Evolutionary conservation across 2,113 vertebrate genomes (phyloP).

Genomic region (Illadopsis cleaveri): DNA sequence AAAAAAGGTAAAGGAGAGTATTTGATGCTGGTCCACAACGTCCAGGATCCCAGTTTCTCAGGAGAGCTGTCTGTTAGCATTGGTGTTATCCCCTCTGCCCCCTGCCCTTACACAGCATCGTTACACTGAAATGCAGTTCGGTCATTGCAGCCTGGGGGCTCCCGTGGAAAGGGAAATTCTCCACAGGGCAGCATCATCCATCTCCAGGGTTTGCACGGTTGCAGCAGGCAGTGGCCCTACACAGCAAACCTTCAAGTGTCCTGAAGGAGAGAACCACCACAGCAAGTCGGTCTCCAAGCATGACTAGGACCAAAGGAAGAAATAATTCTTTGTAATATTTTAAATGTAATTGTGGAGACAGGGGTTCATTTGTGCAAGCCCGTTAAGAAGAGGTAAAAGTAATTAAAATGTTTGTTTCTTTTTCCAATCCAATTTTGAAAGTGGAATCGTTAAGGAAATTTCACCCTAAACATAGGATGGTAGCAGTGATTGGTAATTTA

Average conservation of each 20-base stretch:
- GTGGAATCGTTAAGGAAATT: conserved; percentile 17
- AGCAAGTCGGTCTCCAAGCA: background rate
- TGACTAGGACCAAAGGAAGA: background rate
- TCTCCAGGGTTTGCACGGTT: background rate
- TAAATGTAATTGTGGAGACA: conserved; percentile 56
- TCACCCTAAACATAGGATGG: conserved; percentile 7
- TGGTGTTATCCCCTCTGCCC: background rate
- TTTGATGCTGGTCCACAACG: background rate
- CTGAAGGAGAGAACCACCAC: background rate
- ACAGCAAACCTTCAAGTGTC: background rate
- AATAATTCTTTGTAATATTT: conserved; percentile 44
- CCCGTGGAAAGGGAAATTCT: background rate
- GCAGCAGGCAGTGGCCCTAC: background rate
- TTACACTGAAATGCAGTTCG: background rate
- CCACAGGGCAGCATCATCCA: background rate
- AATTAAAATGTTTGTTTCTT: conserved; percentile 59
- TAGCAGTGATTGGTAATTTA: conserved; percentile 39
- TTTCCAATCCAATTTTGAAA: conserved; percentile 33
- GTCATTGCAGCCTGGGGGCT: background rate
- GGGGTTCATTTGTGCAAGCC: conserved; percentile 56
- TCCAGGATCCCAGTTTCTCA: background rate
- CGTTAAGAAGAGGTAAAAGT: conserved; percentile 31
- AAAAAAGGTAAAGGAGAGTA: background rate
- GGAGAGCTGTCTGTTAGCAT: background rate
- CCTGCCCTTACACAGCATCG: background rate